Base-by-base conservation (phyloP, 2,113 vertebrate species). In the Laticauda colubrina region DNA sequence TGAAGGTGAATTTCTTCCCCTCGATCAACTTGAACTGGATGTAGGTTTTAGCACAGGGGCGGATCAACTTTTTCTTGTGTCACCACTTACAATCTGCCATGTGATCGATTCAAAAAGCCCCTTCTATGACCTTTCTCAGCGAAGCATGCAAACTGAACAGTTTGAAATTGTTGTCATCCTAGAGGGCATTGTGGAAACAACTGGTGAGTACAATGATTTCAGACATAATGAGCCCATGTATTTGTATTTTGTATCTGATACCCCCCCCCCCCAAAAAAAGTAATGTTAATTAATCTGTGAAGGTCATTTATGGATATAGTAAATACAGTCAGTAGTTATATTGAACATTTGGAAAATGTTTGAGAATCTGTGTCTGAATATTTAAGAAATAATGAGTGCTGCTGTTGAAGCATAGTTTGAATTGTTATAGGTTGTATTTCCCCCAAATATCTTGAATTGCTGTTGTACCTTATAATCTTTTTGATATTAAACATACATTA, bases 101-200 rank as follows among this genome's bases (percentile, higher is more conserved):
- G 98, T 99, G 97, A 99, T 99, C 59, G 99, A 99, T 96, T 96
- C 98, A 97, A 99, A 99, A 98, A 99, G 99, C 97, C 99, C 99
- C 95, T 99, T 99, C 98, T 99, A 99, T 94, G 99, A 99, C 94
- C 98, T 99, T 61, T 99, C 99, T 15, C 99, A 99, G 98, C 98
- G 98, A 95, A 99, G 99, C 98, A 99, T 99, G 98, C 99, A 99
- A 93, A 99, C 97, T 0, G 99, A 99, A 97, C 99, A 99, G 97
- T 99, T 99, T 91, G 99, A 99, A 97, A 99, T 99, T 55, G 99
- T 99, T 94, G 99, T 99, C 97, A 99, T 99, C 97, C 98, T 99
- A 86, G 99, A 99, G 97, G 99, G 99, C 91, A 99, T 99, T 94
- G 99, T 99, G 90, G 99, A 99, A 96, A 99, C 99, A 15, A 99